A percentile compares a stretch with the other conserved stretches of the same genome.
Evolutionary conservation across 2,797 vertebrate species (phyloP).

Genomic region (Sternotherus odoratus): DNA sequence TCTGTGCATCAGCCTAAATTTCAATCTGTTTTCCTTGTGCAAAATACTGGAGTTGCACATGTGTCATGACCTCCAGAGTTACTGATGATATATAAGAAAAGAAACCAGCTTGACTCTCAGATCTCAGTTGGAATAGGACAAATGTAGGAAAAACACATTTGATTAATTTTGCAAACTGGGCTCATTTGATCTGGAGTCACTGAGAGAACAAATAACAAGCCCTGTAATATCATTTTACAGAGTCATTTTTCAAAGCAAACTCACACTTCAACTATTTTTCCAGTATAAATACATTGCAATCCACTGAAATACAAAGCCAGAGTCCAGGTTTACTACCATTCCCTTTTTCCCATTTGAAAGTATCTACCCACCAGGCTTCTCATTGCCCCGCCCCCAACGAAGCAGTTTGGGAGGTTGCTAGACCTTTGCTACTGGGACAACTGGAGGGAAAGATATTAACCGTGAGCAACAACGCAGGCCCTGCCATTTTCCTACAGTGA

Average conservation of each 20-base stretch:
- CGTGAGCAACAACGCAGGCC: too few relatives aligned
- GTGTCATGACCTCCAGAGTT: not conserved
- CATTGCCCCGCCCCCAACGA: not conserved
- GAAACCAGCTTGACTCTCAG: not conserved
- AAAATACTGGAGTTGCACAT: not conserved
- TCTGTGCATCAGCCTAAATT: not conserved
- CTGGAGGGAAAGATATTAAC: not conserved
- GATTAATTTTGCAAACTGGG: not conserved
- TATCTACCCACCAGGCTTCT: not conserved
- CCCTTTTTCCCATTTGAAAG: not conserved
- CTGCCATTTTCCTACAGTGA: not conserved
- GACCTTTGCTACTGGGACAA: not conserved
- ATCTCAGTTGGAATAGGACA: not conserved
- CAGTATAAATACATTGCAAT: not conserved
- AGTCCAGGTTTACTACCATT: not conserved
- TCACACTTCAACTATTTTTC: not conserved
- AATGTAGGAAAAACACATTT: not conserved
- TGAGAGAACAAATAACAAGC: not conserved
- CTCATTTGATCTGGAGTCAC: not conserved
- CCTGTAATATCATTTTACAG: not conserved
- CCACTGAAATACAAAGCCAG: not conserved
- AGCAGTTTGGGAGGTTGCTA: not conserved
- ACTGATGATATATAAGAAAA: slow-evolving; percentile 13
- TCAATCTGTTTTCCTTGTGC: not conserved
- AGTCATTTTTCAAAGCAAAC: not conserved